phyloP scores from a whole-genome alignment of 2,888 invertebrate species.

The Kryphioiulus occultus region DNA sequence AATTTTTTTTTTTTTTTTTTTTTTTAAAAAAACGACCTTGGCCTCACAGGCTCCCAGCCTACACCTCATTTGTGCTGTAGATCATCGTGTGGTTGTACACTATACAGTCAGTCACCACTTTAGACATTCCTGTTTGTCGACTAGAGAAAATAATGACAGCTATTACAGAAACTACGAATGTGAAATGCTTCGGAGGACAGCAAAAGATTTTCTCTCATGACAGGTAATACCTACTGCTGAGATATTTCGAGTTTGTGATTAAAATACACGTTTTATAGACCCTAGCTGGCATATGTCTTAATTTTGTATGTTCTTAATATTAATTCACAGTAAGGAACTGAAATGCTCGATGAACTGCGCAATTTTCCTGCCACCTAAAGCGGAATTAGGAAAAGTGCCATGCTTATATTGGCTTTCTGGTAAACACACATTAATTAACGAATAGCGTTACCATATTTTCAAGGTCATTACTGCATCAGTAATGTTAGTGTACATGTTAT shows the following conservation, averaged over 20 bases:
- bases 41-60: too few relatives aligned
- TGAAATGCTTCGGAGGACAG: constrained; percentile 80
- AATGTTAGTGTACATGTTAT: too few relatives aligned
- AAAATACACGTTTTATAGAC: not conserved
- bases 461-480: too few relatives aligned
- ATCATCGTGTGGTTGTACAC: too few relatives aligned
- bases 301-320: constrained; percentile 48
- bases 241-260: too few relatives aligned
- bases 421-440: constrained; percentile 51
- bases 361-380: constrained; percentile 84
- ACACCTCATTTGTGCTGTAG: too few relatives aligned
- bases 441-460: not conserved
- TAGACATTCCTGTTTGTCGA: not conserved
- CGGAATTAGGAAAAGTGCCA: constrained; percentile 71
- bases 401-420: constrained; percentile 90
- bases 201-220: constrained; percentile 86
- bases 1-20: too few relatives aligned
- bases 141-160: constrained; percentile 10
- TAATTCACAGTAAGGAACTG: constrained; percentile 69
- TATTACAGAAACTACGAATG: constrained; percentile 58
- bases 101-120: too few relatives aligned
- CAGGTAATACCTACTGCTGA: constrained; percentile 66
- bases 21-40: too few relatives aligned
- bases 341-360: constrained; percentile 94
- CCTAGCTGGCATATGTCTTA: not conserved